Base-by-base conservation (phyloP, 2,888 invertebrate genomes). In the Caenorhabditis sinica region DNA sequence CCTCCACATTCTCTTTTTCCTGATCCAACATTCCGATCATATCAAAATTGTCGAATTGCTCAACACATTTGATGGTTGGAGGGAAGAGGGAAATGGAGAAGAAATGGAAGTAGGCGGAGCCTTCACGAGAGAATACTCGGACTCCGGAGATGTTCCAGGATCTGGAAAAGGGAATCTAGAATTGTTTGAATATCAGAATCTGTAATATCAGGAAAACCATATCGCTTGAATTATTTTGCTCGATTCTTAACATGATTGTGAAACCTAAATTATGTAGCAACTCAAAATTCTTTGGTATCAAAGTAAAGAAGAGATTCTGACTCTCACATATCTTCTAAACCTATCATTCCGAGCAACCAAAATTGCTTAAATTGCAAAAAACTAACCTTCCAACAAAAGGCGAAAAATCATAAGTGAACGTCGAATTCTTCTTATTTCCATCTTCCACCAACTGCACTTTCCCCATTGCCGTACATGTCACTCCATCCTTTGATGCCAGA, bases 121-220 rank as follows among this genome's bases (percentile, higher is more conserved):
- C 92, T 73, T 92, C 92, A n/a, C 92, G 88, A 0, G 92, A 89
- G 80, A 91, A 92, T 4, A 92, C 92, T 15, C 88, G 87, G 43
- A 92, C 89, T 49, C 94, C 94, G 61, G 92, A 91, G 51, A 94
- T 93, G 49, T 91, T 89, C 77, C 93, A 93, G 49, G 93, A 92
- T 77, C 94, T 94, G 89, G 17, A 65, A 49, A 23, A 45, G 5
- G 23, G 8, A 33, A 4, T 33, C 8, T 33, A n/a, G n/a, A n/a
- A n/a, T n/a, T n/a, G n/a, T n/a, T n/a, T n/a, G n/a, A n/a, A n/a
- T n/a, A n/a, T n/a, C n/a, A n/a, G n/a, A n/a, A n/a, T n/a, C n/a
- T n/a, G n/a, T n/a, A n/a, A n/a, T n/a, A n/a, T n/a, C n/a, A n/a
- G n/a, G n/a, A n/a, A n/a, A n/a, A n/a, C n/a, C n/a, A n/a, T n/a